Evolutionary conservation across 2,888 invertebrate species (phyloP).

Genomic region (Cheilosia soror): DNA sequence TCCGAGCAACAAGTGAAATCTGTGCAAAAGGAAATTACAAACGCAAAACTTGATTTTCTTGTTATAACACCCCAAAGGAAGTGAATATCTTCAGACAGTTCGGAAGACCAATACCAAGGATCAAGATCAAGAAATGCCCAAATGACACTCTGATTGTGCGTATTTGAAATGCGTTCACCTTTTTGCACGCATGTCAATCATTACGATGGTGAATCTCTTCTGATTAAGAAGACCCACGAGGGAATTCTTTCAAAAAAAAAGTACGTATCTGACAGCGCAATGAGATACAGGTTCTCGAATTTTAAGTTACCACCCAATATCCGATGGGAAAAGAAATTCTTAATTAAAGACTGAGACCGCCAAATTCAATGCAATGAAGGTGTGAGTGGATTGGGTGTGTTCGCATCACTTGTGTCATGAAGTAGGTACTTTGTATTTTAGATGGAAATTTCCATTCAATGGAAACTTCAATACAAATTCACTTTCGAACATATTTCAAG

Average conservation of each 20-base stretch:
- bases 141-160: slow-evolving; percentile 43
- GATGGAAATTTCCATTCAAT: not conserved
- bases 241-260: not conserved
- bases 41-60: slow-evolving; percentile 13
- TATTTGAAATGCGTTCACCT: slow-evolving; percentile 10
- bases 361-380: not conserved
- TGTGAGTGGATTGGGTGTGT: slow-evolving; percentile 5
- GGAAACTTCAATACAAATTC: not conserved
- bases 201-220: slow-evolving; percentile 11
- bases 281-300: slow-evolving; percentile 13
- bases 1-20: too few species aligned
- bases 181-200: slow-evolving; percentile 27
- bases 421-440: not conserved
- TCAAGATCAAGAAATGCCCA: slow-evolving; percentile 29
- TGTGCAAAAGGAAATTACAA: too few species aligned
- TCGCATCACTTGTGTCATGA: not conserved
- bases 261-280: slow-evolving; percentile 2
- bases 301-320: slow-evolving; percentile 37
- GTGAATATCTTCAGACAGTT: not conserved
- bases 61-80: not conserved
- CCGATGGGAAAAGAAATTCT: slow-evolving; percentile 7
- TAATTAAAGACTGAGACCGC: slow-evolving; percentile 40
- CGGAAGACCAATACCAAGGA: not conserved
- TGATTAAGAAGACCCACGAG: not conserved
- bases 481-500: not conserved